These are phyloP conservation scores for Hippocampus guttulatus DNA, from an alignment of 2,113 vertebrate genomes.

Conservation along the genomic window DNA sequence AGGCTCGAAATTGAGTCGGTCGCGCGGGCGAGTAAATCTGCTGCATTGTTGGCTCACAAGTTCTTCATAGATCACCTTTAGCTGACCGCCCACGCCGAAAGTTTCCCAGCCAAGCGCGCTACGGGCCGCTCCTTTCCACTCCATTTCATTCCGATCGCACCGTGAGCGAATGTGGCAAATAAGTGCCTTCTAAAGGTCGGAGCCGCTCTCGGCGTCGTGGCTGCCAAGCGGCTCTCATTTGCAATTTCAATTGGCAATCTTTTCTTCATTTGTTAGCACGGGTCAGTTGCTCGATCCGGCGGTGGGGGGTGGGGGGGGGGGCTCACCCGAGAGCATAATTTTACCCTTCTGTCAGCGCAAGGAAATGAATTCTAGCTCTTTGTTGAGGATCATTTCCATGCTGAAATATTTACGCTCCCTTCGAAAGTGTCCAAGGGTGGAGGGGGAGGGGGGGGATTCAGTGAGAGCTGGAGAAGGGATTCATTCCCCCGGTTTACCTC, in stretches of 20 bases:
- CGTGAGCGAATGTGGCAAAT: neutral
- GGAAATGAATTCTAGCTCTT: constrained; percentile 31
- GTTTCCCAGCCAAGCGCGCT: constrained; percentile 16
- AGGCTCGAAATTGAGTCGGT: constrained; percentile 2
- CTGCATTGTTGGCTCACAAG: constrained; percentile 11
- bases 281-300: constrained; percentile 26
- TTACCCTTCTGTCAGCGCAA: constrained; percentile 22
- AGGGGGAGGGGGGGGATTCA: constrained; percentile 11
- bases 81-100: constrained; percentile 43
- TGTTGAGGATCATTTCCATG: constrained; percentile 44
- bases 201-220: neutral
- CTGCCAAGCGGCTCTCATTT: constrained; percentile 16
- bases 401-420: constrained; percentile 59
- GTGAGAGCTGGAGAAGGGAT: constrained; percentile 32
- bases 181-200: neutral
- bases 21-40: constrained; percentile 16
- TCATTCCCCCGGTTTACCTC: constrained; percentile 52
- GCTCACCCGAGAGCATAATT: constrained; percentile 26
- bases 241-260: constrained; percentile 18
- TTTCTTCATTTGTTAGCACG: constrained; percentile 27
- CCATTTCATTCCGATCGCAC: neutral
- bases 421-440: constrained; percentile 41
- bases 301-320: constrained; percentile 18
- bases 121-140: constrained; percentile 6
- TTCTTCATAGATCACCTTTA: constrained; percentile 31